A percentile compares a stretch with the other conserved stretches of the same genome.
These are phyloP conservation scores for Drosophila sturtevanti DNA, from an alignment of 1,140 invertebrate species.

Conservation along the genomic window DNA sequence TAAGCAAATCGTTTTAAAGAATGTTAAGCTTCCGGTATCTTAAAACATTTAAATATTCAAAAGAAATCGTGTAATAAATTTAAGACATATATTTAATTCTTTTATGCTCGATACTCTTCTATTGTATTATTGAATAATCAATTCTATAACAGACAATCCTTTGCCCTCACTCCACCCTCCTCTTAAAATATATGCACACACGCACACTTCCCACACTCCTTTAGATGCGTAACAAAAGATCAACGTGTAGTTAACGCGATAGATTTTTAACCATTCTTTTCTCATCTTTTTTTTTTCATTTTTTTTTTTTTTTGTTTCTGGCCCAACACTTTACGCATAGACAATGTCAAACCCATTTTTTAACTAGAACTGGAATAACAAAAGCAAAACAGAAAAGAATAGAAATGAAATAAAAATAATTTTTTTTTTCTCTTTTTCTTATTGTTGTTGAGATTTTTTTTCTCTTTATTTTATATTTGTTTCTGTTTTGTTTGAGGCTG, in stretches of 20 bases:
- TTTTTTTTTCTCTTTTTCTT: slow-evolving; percentile 41
- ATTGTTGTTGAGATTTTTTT: slow-evolving; percentile 36
- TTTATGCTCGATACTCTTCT: slow-evolving; percentile 4
- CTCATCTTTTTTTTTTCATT: slow-evolving; percentile 12
- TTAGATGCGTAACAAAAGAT: slow-evolving; percentile 54
- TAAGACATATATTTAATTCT: slow-evolving; percentile 23
- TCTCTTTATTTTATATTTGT: slow-evolving; percentile 10
- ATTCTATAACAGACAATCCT: slow-evolving; percentile 69
- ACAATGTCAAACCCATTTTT: slow-evolving; percentile 78
- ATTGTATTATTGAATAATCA: slow-evolving; percentile 55
- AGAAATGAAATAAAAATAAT: slow-evolving; percentile 42
- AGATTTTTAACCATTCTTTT: slow-evolving; percentile 40
- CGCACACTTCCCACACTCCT: slow-evolving; percentile 6
- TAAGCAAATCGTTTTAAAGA: too few species aligned
- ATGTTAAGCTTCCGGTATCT: not conserved
- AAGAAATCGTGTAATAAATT: slow-evolving; percentile 68
- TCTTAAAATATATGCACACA: not conserved
- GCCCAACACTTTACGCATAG: slow-evolving; percentile 62
- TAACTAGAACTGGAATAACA: slow-evolving; percentile 64
- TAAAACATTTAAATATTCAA: slow-evolving; percentile 56
- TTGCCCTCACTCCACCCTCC: slow-evolving; percentile 11
- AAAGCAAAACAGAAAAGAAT: slow-evolving; percentile 29
- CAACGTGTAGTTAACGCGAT: slow-evolving; percentile 67
- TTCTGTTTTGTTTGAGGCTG: slow-evolving; percentile 30
- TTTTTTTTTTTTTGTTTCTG: slow-evolving; percentile 29